Evolutionary conservation across 2,797 vertebrate genomes (phyloP).

Genomic region (Eremophila alpestris): DNA sequence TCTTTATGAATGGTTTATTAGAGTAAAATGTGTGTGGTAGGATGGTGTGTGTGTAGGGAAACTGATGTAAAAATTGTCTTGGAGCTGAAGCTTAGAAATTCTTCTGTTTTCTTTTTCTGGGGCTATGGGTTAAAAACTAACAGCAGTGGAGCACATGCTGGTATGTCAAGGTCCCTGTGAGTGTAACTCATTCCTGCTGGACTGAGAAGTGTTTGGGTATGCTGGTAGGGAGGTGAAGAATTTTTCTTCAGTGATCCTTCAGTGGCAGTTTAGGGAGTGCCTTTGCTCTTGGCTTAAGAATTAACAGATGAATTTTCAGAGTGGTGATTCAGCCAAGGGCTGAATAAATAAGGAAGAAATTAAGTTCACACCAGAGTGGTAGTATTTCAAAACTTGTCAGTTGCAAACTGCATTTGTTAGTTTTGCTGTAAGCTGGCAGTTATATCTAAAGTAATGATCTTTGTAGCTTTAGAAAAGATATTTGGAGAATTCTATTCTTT

Average conservation of each 20-base stretch:
- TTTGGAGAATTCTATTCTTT: not conserved
- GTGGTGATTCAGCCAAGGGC: constrained; percentile 42
- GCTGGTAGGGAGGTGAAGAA: not conserved
- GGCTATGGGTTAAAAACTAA: not conserved
- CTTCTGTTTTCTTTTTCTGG: not conserved
- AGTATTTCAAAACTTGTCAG: not conserved
- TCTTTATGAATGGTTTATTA: not conserved
- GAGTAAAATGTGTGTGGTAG: not conserved
- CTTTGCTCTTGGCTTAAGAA: constrained; percentile 44
- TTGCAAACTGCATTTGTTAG: not conserved
- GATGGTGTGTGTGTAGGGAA: not conserved
- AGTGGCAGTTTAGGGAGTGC: constrained; percentile 32
- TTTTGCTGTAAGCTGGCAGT: not conserved
- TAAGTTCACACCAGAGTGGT: not conserved
- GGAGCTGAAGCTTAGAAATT: not conserved
- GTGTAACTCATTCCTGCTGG: not conserved
- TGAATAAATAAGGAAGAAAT: constrained; percentile 50
- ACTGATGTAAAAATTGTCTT: not conserved
- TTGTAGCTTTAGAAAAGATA: not conserved
- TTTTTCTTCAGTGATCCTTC: not conserved
- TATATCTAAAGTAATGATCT: not conserved
- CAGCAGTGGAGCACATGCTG: not conserved
- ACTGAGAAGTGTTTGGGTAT: not conserved
- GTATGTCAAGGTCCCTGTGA: not conserved
- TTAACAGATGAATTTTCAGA: constrained; percentile 37